Evolutionary conservation across 2,888 invertebrate species (phyloP).

Genomic region (Entomobrya proxima): DNA sequence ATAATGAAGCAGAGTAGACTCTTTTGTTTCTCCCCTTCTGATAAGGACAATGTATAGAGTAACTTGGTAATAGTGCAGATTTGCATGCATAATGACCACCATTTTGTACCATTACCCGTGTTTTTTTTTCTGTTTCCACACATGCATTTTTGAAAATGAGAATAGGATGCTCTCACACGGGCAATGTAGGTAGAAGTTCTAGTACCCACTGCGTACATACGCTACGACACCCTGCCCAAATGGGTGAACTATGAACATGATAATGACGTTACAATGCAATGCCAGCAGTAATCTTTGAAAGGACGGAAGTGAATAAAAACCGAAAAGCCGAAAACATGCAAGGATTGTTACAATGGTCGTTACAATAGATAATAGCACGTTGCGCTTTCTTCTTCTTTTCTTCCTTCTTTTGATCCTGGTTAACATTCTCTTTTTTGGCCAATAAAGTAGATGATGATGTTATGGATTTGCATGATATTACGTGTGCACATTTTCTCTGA

Average conservation of each 20-base stretch:
- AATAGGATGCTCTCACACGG: not conserved
- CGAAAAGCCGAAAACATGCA: not conserved
- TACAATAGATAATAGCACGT: conserved; percentile 10
- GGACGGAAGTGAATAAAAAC: not conserved
- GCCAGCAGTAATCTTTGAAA: not conserved
- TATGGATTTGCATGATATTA: conserved; percentile 53
- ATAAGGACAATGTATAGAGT: not conserved
- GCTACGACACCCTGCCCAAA: not conserved
- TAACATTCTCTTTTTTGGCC: conserved; percentile 53
- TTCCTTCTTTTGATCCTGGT: conserved; percentile 46
- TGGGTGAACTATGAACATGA: not conserved
- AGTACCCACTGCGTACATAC: not conserved
- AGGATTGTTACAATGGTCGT: not conserved
- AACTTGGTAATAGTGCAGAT: conserved; percentile 36
- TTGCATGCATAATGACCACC: conserved; percentile 59
- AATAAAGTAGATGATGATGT: conserved; percentile 60
- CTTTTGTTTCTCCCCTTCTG: not conserved
- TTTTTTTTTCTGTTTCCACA: not conserved
- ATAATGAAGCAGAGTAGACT: not conserved
- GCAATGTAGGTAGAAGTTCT: conserved; percentile 4
- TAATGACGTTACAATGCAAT: conserved; percentile 28
- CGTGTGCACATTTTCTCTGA: not conserved
- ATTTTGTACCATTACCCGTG: conserved; percentile 16
- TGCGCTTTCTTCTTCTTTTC: not conserved
- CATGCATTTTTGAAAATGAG: not conserved